Percentiles rank a stretch among this genome's conserved stretches.
These are phyloP conservation scores for Apostichopus japonicus DNA, from an alignment of 35 echinoderm and acorn worm species.

Conservation along the genomic window DNA sequence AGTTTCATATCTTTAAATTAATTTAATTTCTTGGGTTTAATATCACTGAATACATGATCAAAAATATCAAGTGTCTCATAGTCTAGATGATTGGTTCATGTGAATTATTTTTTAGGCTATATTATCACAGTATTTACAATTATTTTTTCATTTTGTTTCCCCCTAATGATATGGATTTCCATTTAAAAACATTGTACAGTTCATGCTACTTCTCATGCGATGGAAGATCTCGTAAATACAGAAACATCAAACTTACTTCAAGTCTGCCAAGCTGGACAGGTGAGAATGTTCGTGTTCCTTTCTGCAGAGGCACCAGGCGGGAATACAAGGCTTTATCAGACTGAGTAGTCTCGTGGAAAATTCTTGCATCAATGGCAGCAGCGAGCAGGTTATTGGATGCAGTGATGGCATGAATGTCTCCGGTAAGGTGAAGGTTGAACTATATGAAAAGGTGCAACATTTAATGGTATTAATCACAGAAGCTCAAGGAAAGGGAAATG, in stretches of 20 bases:
- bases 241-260: conserved; percentile 57
- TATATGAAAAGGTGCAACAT: conserved; percentile 7
- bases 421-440: conserved; percentile 99
- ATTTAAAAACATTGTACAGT: no score
- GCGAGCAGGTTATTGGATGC: conserved; percentile 97
- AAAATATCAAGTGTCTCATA: no score
- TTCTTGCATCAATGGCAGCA: conserved; percentile 97
- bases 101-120: no score
- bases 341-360: conserved; percentile 96
- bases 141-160: no score
- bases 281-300: conserved; percentile 86
- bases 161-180: no score
- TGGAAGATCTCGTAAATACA: not conserved
- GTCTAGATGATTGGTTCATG: no score
- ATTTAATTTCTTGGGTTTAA: no score
- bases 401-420: conserved; percentile 99
- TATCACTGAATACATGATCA: no score
- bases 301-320: conserved; percentile 89
- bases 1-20: no score
- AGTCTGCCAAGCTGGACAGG: conserved; percentile 78
- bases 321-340: conserved; percentile 88
- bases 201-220: not conserved
- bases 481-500: not conserved
- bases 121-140: no score
- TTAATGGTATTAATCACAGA: not conserved